phyloP scores from a whole-genome alignment of 2,797 vertebrate species.

The Phrynocephalus guinanensis region DNA sequence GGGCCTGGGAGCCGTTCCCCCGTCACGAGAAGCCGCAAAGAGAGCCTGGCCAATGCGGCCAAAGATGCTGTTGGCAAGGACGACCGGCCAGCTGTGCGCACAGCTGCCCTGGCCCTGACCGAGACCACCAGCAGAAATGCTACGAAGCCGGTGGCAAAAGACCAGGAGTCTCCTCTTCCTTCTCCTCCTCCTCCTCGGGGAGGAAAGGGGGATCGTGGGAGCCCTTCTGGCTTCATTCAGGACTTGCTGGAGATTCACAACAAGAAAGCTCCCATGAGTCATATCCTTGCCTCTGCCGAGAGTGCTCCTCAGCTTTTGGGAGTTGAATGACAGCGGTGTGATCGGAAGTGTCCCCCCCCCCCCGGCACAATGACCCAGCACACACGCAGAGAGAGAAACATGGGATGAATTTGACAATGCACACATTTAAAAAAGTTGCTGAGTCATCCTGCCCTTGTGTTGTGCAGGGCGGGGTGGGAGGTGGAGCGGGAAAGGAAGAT shows the following conservation, averaged over 20 bases:
- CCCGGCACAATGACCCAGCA: constrained; percentile 23
- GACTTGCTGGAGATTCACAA: constrained; percentile 84
- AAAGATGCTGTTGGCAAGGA: constrained; percentile 67
- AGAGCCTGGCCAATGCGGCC: constrained; percentile 56
- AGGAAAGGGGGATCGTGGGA: constrained; percentile 58
- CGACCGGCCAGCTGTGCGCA: constrained; percentile 17
- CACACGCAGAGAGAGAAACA: neutral
- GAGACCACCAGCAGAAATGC: constrained; percentile 53
- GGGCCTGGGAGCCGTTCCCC: constrained; percentile 62
- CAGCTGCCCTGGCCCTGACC: neutral
- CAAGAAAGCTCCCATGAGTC: constrained; percentile 79
- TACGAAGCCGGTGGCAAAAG: constrained; percentile 53
- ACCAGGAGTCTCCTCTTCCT: constrained; percentile 64
- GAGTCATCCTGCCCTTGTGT: constrained; percentile 39
- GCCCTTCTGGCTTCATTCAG: constrained; percentile 74
- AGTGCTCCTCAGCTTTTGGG: constrained; percentile 80
- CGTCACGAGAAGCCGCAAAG: constrained; percentile 78
- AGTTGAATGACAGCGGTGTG: constrained; percentile 80
- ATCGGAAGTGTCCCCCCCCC: neutral
- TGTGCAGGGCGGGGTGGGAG: constrained; percentile 31
- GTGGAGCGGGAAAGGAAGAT: constrained; percentile 31
- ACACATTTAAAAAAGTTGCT: constrained; percentile 22
- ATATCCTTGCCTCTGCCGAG: constrained; percentile 80
- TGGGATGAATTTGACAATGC: constrained; percentile 63
- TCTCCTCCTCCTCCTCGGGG: constrained; percentile 55